phyloP scores from a whole-genome alignment of 1,140 invertebrate species.

The Phthorimaea operculella region DNA sequence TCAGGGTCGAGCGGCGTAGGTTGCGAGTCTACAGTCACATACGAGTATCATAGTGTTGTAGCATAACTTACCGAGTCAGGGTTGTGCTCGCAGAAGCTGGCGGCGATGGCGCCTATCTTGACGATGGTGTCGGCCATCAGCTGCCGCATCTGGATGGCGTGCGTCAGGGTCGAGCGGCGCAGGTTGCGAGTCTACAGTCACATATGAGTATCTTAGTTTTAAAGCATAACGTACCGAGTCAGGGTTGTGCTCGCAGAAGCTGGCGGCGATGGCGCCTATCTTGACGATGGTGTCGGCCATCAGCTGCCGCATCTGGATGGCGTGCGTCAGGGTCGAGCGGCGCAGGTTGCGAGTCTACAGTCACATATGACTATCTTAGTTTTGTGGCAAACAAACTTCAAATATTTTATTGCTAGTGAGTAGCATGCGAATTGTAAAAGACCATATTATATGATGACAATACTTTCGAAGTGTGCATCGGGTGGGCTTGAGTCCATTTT shows the following conservation, averaged over 20 bases:
- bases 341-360: constrained; percentile 77
- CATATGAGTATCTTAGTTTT: too few species aligned
- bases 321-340: constrained; percentile 89
- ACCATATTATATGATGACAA: too few species aligned
- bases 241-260: constrained; percentile 42
- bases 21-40: constrained; percentile 68
- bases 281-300: constrained; percentile 90
- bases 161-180: constrained; percentile 88
- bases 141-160: constrained; percentile 90
- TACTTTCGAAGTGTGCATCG: too few species aligned
- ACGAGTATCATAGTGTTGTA: too few species aligned
- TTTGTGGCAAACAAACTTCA: too few species aligned
- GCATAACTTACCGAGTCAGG: constrained; percentile 47
- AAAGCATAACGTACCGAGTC: constrained; percentile 48
- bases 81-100: constrained; percentile 42
- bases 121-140: constrained; percentile 91
- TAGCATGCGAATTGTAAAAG: too few species aligned
- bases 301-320: constrained; percentile 89
- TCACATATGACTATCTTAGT: background rate
- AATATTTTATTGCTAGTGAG: too few species aligned
- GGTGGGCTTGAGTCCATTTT: too few species aligned
- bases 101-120: constrained; percentile 77
- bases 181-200: constrained; percentile 74
- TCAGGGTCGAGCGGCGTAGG: constrained; percentile 87
- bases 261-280: constrained; percentile 74